Evolutionary conservation across 1,140 invertebrate genomes (phyloP), one percentile per base, ranked within the genome.

Genomic region (Chelonus insularis): DNA sequence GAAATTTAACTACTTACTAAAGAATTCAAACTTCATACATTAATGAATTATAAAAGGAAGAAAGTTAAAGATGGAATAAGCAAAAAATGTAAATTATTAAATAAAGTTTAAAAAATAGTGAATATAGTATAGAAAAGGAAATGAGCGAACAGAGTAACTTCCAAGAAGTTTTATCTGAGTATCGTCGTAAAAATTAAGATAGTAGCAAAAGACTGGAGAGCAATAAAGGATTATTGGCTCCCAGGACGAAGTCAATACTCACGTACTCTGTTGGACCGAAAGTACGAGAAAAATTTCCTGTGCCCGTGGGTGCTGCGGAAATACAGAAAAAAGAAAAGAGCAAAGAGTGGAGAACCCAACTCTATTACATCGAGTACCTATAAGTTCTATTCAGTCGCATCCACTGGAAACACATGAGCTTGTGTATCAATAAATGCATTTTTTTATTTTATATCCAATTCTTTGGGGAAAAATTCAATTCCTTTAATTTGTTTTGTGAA

Each of bases 171-270:
- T 43, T 20, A 20, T 39, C 18, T 9, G 14, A 41, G 32, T 60
- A 47, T 47, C 48, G 25, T 51, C 36, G 57, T 60, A 60, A 60
- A 60, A 60, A 60, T 60, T 60, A 60, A 60, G 57, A 51, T 52
- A 32, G 57, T 18, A 9, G 14, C 12, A 23, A 39, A 39, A 37
- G 36, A 50, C 41, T 36, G 25, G 57, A 32, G 48, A 34, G 34
- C 57, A 60, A 60, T 60, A 60, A 60, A 50, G 57, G 57, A 60
- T 60, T 60, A 60, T 60, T 60, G 57, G 57, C 48, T 60, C 50
- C 20, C 47, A 23, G 48, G 12, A 50, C 37, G 18, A 21, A 60
- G 34, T 47, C 41, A 37, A 55, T 37, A 55, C 52, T 55, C 52
- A 55, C 52, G 52, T 55, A 8, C 52, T 20, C 18, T 23, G 47